Evolutionary conservation across 2,797 vertebrate species (phyloP), one percentile per base, ranked within the genome.

Genomic region (Champsocephalus esox): DNA sequence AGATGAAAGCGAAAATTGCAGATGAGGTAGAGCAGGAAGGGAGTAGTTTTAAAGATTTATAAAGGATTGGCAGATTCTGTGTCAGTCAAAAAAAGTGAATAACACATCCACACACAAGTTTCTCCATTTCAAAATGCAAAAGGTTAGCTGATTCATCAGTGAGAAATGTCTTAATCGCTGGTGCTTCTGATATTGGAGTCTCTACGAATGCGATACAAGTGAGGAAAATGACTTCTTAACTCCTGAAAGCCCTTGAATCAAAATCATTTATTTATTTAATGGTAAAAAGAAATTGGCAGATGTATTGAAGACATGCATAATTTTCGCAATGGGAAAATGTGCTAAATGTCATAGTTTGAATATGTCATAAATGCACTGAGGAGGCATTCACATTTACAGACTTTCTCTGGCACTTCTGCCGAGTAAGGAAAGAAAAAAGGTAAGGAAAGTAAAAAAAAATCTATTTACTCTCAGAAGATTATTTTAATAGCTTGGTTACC

Each of bases 1-100:
- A 82, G 89, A 81, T 90, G 80, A 91, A 90, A 88, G 81, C 14
- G 70, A 48, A 83, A 87, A 79, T 81, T 88, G 77, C 55, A 89
- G 85, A 90, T 80, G 82, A 84, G 90, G 87, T 89, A 86, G 82
- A 85, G 81, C 86, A 82, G 80, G 79, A 84, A 70, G 80, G 82
- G 79, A 62, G 77, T 72, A 65, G 54, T 80, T 91, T 92, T 78
- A 88, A 88, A 91, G 78, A 87, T 82, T 86, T 78, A 90, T 84
- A 67, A 80, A 70, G 78, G 80, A 88, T 80, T 81, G 87, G 87
- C 79, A 59, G 80, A 77, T 45, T 71, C 61, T n/a, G 62, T 84
- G 81, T 80, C 81, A 80, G 70, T 89, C 67, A 80, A 54, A 79
- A 43, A 63, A 60, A 50, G 57, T 46, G 62, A 79, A 72, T 67